Evolutionary conservation across 1,140 invertebrate species (phyloP), one percentile per base, ranked within the genome.

Genomic region (Drosophila sp.): DNA sequence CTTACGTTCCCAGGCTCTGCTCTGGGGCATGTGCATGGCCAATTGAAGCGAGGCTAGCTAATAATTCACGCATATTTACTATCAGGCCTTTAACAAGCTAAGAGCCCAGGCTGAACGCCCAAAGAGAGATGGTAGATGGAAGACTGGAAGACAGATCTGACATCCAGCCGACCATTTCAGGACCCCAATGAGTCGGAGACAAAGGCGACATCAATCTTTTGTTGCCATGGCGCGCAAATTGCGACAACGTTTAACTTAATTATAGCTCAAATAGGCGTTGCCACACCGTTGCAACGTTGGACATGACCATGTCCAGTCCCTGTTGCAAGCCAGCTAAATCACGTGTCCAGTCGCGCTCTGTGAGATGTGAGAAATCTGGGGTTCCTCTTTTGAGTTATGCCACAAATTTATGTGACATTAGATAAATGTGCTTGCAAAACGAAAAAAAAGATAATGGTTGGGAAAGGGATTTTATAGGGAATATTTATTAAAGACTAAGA

Each of bases 171-270:
- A 43, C 41, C 14, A 27, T 48, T 27, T 27, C 21, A 50, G 46
- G 27, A 50, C 46, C 46, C 46, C 46, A 50, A 48, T 29, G 45
- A 76, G 70, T 71, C 70, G 50, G 66, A 59, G 62, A 89, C 83
- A 87, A 87, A 87, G 79, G 62, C 84, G 66, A 89, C 83, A 89
- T 89, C 83, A 89, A 89, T 89, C 84, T 89, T 71, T 73, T 65
- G 73, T 54, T 76, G 72, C 45, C 54, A 36, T 67, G 80, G 58
- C 73, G 80, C 80, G 80, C 80, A 83, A 81, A 83, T 82, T 83
- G 79, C 83, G 83, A 89, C 83, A 89, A 89, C 83, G 83, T 89
- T 89, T 89, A 89, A 89, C 83, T 89, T 89, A 89, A 89, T 89
- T 89, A 89, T 72, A 63, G 73, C 84, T 77, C 79, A 89, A 89